Evolutionary conservation across 1,140 invertebrate genomes (phyloP), one percentile per base, ranked within the genome.

Genomic region (Polyergus mexicanus): DNA sequence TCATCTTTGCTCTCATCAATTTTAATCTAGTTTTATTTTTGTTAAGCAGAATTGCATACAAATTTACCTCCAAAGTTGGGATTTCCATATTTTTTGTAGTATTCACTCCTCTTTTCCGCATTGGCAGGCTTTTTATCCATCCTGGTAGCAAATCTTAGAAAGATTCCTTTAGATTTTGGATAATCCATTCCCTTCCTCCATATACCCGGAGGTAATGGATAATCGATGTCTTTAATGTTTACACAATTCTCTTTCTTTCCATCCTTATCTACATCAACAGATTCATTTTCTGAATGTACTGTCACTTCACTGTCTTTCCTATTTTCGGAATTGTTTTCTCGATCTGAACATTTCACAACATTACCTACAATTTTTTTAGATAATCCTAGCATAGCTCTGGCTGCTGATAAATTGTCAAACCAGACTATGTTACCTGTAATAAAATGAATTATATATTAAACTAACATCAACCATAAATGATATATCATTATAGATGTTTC

Each of bases 361-460:
- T 22, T 85, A 58, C 95, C 94, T 66, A 91, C 83, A 32, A 96
- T 95, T 80, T 88, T 93, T 90, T 95, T 96, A 3, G 96, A 97
- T 16, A 96, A 91, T 60, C 95, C 95, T 81, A 96, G 93, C 80
- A 98, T 93, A 60, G 97, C 97, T 92, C 97, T 95, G 4, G 97
- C 97, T 88, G 97, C 96, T 38, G 96, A 96, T 78, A 97, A 93
- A 84, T 96, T 96, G 91, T 98, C 97, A 32, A 96, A 91, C 96
- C 97, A 98, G 6, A 98, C 96, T 47, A 98, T 95, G 95, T 98
- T 98, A 94, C 97, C 97, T 97, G 87, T 28, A 87, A 77, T 22
- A 81, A 44, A 19, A 35, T 22, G 35, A 74, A 74, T 60, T 11
- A 60, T 28, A 38, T 10, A 60, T n/a, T 3, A 66, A 44, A 51